Evolutionary conservation across 2,797 vertebrate genomes (phyloP).

Genomic region (Emydoidea blandingii): DNA sequence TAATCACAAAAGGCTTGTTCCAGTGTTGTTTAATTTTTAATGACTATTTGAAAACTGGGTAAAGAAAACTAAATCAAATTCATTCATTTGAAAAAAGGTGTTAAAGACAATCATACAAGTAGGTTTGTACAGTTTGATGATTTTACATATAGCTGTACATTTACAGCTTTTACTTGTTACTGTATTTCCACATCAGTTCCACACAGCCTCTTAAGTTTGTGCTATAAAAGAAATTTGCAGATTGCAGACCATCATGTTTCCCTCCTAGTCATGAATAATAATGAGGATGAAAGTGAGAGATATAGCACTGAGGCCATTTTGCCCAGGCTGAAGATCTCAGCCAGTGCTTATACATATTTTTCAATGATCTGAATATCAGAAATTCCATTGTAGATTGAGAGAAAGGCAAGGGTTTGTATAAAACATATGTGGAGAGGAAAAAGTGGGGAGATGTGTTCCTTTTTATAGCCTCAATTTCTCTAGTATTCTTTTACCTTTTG

Average conservation of each 20-base stretch:
- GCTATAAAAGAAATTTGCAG: constrained; percentile 75
- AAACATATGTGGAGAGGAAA: constrained; percentile 45
- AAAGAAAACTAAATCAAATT: constrained; percentile 77
- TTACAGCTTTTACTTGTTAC: constrained; percentile 50
- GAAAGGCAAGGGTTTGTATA: constrained; percentile 58
- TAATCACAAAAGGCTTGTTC: constrained; percentile 84
- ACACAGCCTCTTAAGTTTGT: constrained; percentile 59
- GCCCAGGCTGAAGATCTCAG: constrained; percentile 65
- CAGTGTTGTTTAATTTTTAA: constrained; percentile 85
- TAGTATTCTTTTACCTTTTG: constrained; percentile 42
- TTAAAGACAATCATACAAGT: constrained; percentile 79
- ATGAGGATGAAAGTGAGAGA: constrained; percentile 65
- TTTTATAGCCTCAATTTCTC: constrained; percentile 49
- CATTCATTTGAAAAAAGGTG: constrained; percentile 75
- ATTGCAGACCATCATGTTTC: constrained; percentile 72
- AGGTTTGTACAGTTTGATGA: constrained; percentile 58
- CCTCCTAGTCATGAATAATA: constrained; percentile 73
- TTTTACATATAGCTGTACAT: constrained; percentile 12
- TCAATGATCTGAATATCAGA: constrained; percentile 72
- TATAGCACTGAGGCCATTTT: constrained; percentile 68
- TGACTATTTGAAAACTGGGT: constrained; percentile 82
- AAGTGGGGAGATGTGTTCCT: constrained; percentile 27
- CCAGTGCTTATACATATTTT: constrained; percentile 59
- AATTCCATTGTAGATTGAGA: constrained; percentile 63
- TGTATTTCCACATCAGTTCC: constrained; percentile 68